These are phyloP conservation scores for Acrocyrtus sp. DNA, from an alignment of 2,888 invertebrate species.

Conservation along the genomic window DNA sequence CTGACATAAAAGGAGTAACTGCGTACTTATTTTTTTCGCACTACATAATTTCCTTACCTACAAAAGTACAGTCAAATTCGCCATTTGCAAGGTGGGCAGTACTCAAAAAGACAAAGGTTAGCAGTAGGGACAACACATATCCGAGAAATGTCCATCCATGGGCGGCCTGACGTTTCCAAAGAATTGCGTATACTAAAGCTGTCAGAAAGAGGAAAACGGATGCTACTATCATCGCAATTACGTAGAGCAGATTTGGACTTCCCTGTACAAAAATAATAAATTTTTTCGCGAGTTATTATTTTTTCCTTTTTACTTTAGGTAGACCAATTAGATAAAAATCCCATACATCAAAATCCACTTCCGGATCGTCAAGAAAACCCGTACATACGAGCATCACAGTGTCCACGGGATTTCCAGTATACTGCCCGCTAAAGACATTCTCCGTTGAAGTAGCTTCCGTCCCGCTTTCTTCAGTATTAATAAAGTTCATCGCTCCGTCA, in stretches of 20 bases:
- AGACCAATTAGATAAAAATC: background rate
- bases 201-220: conserved; percentile 52
- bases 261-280: conserved; percentile 4
- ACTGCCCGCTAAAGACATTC: no score
- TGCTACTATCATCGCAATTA: conserved; percentile 28
- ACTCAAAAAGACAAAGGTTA: conserved; percentile 32
- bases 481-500: conserved; percentile 45
- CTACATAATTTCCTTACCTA: conserved; percentile 14
- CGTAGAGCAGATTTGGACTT: conserved; percentile 14
- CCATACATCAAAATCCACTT: background rate
- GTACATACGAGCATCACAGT: conserved; percentile 45
- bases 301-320: background rate
- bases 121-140: conserved; percentile 45
- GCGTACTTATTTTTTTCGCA: no score
- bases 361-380: conserved; percentile 24
- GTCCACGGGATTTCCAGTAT: conserved; percentile 29
- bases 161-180: conserved; percentile 51
- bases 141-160: conserved; percentile 56
- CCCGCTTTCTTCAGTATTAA: background rate
- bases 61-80: conserved; percentile 16
- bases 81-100: conserved; percentile 24
- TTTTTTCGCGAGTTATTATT: background rate
- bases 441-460: no score
- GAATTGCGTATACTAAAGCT: conserved; percentile 33
- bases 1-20: background rate